These are phyloP conservation scores for Sarcophaga caerulescens DNA, from an alignment of 2,888 invertebrate species.

Conservation along the genomic window DNA sequence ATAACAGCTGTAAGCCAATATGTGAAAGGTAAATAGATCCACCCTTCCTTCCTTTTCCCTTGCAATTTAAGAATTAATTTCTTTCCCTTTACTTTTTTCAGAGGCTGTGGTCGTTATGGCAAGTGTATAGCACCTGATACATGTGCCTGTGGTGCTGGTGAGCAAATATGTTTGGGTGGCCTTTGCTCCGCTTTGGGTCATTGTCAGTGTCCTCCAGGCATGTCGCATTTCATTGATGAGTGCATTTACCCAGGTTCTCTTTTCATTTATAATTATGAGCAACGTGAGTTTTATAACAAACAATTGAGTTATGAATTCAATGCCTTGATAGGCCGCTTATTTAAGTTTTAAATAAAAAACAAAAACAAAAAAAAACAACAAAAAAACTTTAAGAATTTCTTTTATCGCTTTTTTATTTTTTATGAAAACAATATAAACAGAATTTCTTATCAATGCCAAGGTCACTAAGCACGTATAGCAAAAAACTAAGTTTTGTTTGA, in stretches of 20 bases:
- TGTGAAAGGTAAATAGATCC: slow-evolving; percentile 75
- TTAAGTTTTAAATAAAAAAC: slow-evolving; percentile 66
- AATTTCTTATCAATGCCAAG: slow-evolving; percentile 26
- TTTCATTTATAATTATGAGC: slow-evolving; percentile 67
- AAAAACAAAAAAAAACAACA: neutral
- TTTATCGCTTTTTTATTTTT: slow-evolving; percentile 20
- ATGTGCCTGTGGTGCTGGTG: slow-evolving; percentile 77
- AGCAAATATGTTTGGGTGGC: slow-evolving; percentile 74
- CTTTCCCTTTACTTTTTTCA: slow-evolving; percentile 52
- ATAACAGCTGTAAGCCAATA: slow-evolving; percentile 76
- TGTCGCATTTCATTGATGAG: slow-evolving; percentile 74
- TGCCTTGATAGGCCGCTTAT: slow-evolving; percentile 74
- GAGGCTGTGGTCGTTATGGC: slow-evolving; percentile 77
- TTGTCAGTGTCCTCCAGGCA: slow-evolving; percentile 73
- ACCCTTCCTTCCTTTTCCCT: neutral
- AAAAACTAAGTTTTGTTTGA: too few species aligned
- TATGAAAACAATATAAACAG: neutral
- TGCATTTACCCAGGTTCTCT: slow-evolving; percentile 71
- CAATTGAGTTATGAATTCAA: slow-evolving; percentile 75
- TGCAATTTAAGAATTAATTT: neutral
- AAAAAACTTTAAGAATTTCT: neutral
- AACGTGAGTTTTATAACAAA: slow-evolving; percentile 69
- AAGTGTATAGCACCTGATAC: slow-evolving; percentile 76
- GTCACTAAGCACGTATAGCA: neutral
- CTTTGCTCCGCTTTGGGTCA: slow-evolving; percentile 73